Evolutionary conservation across 1,140 invertebrate genomes (phyloP), one percentile per base, ranked within the genome.

Genomic region (Drosophila ohnishii): DNA sequence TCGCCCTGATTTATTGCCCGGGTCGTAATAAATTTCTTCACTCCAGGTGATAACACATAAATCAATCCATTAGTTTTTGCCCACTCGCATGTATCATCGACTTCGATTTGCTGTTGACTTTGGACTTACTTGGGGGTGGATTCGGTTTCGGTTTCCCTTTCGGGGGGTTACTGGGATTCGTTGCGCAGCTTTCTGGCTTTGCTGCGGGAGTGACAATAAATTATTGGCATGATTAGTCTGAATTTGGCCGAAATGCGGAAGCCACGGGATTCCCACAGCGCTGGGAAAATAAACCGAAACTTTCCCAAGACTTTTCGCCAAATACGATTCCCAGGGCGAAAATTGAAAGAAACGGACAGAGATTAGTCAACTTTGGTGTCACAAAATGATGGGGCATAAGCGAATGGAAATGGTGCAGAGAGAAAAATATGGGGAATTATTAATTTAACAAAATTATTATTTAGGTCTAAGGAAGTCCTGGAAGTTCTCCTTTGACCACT

Each of bases 1-100:
- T 79, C 80, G 80, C 53, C 47, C 40, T 89, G 85, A 88, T 88
- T 88, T 88, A 88, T 88, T 77, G 47, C 80, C 61, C 40, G 62
- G 59, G 42, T 59, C 61, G 77, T 80, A 88, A 88, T 88, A 88
- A 89, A 88, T 88, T 88, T 89, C 78, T 74, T 80, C 85, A 81
- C 80, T 85, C 85, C 85, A 88, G 85, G 85, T 88, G 85, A 64
- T 88, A 77, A 71, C 58, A 74, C 65, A 89, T 88, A 88, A 88
- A 88, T 88, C 85, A 88, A 85, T 88, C 85, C 77, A 88, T 88
- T 88, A 88, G 80, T 81, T 88, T 88, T 87, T 71, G 63, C 84
- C 76, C 76, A 86, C 79, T 83, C 80, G 53, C 83, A 86, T 86
- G 76, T 75, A 84, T 84, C 69, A 59, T 71, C 66, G 69, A 39